Evolutionary conservation across 2,888 invertebrate species (phyloP), one percentile per base, ranked within the genome.

Genomic region (Trachelus tabidus): DNA sequence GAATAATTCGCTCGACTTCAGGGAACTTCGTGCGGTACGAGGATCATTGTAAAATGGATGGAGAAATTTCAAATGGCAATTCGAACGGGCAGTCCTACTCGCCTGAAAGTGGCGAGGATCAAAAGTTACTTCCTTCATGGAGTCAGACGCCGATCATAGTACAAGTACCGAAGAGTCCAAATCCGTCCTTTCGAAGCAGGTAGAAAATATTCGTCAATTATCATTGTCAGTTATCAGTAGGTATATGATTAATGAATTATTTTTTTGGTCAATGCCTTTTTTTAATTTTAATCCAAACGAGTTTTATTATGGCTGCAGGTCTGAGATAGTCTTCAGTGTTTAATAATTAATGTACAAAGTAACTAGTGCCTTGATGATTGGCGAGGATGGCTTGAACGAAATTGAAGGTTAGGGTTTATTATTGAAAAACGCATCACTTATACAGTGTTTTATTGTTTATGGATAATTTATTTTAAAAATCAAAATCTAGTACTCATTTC

Each of bases 161-260:
- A 6, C 83, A 85, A 76, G 73, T 83, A 30, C 75, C 87, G 4
- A 88, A 84, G 79, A 88, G 84, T 73, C 82, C 85, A 6, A 88
- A 84, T 80, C 71, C 85, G 15, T 89, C 89, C 9, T 80, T 88
- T 34, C 84, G 87, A 80, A 89, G 85, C 88, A 89, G 89, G 89
- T 89, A 89, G 71, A 34, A 30, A 69, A 69, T 40, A 15, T 40
- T 40, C 1, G 40, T 40, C 40, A 15, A 40, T 40, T 40, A 6
- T 12, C 12, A 12, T 37, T 37, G 37, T 37, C 12, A 37, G 12
- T 12, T 37, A 4, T 40, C 40, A 15, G 4, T 40, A 15, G 15
- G 15, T 15, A 15, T 40, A 6, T 40, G 0, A 40, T 6, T 15
- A 15, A 15, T 40, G 1, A 15, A 6, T 40, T 15, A 34, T 40